Evolutionary conservation across 1,140 invertebrate species (phyloP), one percentile per base, ranked within the genome.

Genomic region (Eubasilissa regina): DNA sequence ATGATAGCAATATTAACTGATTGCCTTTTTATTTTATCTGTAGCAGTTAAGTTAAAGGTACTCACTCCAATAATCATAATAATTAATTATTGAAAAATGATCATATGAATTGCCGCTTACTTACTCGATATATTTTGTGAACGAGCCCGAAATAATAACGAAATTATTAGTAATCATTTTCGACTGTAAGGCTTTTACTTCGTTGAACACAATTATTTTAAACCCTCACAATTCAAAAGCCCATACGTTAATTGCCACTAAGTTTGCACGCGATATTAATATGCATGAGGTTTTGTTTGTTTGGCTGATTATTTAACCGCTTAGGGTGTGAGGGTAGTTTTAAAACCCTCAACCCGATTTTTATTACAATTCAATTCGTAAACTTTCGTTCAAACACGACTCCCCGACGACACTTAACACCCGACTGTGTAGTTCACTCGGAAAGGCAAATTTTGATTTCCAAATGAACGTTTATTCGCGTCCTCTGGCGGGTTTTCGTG

Each of bases 231-330:
- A n/a, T 58, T 64, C 60, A n/a, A 43, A 43, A 43, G 25, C 21
- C 60, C 35, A 8, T 64, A 35, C 13, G 25, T 64, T 64, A 64
- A 64, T 64, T 64, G 60, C 21, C 6, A 44, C 21, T 43, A 64
- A 64, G 60, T 64, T 64, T 64, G 19, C 60, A 64, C 25, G 25
- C 60, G 60, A 64, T 64, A 64, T 64, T 64, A 64, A 64, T 64
- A 64, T 64, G 60, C 60, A 64, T 64, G 60, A 64, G 60, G 10
- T 64, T 64, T 43, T 43, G 60, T 64, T 64, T 25, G 60, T 64
- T 64, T 35, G 13, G 60, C 60, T 64, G 60, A 64, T 64, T 64
- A 51, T 15, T 51, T 15, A 12, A 64, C 25, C 60, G 60, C 25
- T 56, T 11, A 1, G 60, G 60, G 21, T 64, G 13, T 35, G 60